Evolutionary conservation across 35 echinoderm and acorn worm species (phyloP).

Genomic region (Anneissia japonica): DNA sequence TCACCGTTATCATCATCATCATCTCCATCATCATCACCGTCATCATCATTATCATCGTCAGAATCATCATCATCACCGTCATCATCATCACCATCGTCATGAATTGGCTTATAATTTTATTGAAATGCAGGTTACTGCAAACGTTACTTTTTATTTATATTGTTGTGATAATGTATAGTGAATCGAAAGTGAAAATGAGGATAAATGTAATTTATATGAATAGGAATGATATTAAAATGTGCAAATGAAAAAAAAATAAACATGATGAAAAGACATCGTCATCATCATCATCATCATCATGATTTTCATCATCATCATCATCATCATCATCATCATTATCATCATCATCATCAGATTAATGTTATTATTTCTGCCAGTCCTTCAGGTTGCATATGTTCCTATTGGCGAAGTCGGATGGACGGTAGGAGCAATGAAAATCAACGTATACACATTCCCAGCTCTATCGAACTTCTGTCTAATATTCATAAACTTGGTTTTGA

Average conservation of each 20-base stretch:
- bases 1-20: conserved; percentile 3
- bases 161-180: too few species aligned
- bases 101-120: too few species aligned
- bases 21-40: not conserved
- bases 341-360: too few species aligned
- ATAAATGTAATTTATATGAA: too few species aligned
- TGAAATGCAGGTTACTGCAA: too few species aligned
- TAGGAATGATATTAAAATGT: too few species aligned
- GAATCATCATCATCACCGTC: not conserved
- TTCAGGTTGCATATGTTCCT: not conserved
- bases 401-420: not conserved
- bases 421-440: not conserved
- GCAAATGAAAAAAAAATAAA: too few species aligned
- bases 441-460: not conserved
- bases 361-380: not conserved
- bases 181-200: too few species aligned
- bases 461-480: not conserved
- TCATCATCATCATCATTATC: not conserved
- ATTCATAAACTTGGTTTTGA: not conserved
- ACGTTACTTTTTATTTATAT: too few species aligned
- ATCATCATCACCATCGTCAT: conserved; percentile 3
- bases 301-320: not conserved
- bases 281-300: not conserved
- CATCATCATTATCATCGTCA: conserved; percentile 4
- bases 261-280: not conserved